These are phyloP conservation scores for Ctenoplectra terminalis DNA, from an alignment of 1,140 invertebrate species.

Conservation along the genomic window DNA sequence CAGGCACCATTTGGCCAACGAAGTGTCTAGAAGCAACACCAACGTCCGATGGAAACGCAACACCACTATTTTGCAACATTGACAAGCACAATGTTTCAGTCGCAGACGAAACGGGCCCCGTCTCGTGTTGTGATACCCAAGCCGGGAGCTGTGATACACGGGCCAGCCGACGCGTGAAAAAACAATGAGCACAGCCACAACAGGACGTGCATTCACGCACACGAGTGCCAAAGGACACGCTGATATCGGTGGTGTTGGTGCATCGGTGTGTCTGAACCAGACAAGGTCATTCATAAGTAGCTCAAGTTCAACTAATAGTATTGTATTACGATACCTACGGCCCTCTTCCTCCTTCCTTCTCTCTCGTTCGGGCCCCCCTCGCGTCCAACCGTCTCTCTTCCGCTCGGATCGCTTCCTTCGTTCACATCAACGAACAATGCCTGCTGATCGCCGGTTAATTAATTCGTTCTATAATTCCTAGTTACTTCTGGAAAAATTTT, in stretches of 20 bases:
- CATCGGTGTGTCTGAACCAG: conserved; percentile 61
- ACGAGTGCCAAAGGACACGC: conserved; percentile 28
- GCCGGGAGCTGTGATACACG: conserved; percentile 19
- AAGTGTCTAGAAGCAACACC: not conserved
- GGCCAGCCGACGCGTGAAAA: conserved; percentile 19
- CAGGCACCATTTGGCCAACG: conserved; percentile 12
- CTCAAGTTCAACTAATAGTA: conserved; percentile 79
- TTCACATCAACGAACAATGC: conserved; percentile 19
- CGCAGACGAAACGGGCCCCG: conserved; percentile 8
- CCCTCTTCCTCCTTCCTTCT: conserved; percentile 38
- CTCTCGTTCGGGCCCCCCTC: not conserved
- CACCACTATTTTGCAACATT: conserved; percentile 28
- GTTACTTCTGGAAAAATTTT: not conserved
- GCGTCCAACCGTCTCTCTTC: not conserved
- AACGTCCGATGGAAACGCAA: conserved; percentile 11
- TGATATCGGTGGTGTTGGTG: not conserved
- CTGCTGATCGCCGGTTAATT: conserved; percentile 22
- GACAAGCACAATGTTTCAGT: conserved; percentile 4
- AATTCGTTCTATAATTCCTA: not conserved
- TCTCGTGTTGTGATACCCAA: conserved; percentile 35
- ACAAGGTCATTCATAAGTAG: conserved; percentile 80
- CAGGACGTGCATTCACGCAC: conserved; percentile 43
- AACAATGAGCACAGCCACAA: conserved; percentile 43
- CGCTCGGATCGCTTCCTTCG: not conserved
- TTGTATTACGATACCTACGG: conserved; percentile 76